Base-by-base conservation (phyloP, 2,797 vertebrate genomes). In the Onychomys torridus region DNA sequence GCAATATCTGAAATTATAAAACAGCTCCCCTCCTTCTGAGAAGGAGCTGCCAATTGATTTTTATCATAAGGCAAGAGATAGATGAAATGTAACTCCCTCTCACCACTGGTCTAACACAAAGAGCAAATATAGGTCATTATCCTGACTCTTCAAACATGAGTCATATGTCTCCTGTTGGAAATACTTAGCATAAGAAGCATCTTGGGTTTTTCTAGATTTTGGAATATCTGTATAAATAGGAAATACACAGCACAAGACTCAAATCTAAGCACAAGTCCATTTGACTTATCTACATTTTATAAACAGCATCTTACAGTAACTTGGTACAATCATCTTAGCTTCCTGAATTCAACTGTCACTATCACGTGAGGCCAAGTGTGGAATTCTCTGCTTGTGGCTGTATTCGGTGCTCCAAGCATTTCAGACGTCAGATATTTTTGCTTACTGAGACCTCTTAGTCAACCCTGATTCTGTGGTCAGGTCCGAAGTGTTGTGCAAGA, bases 401-500 rank as follows among this genome's bases (percentile, higher is more conserved):
- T 29, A 32, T 43, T n/a, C 34, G 77, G 43, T 19, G 40, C 59
- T 83, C 65, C 17, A 23, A 40, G 5, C 34, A 4, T 78, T 71
- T 79, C 75, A 27, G 55, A 43, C 52, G 25, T 46, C 6, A 55
- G 65, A 27, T 61, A 43, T 91, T 40, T 23, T 9, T 17, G 21
- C 46, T 37, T 10, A 43, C 4, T 37, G 27, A 91, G 49, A 12
- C 34, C 71, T 90, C 79, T 40, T 8, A 90, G 87, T 49, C 63
- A 75, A 19, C 34, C 34, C 1, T 40, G 46, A 91, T 94, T 96
- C 81, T 40, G 85, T 85, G 63, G 27, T 19, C 95, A 99, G 99
- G 99, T 99, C 52, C 98, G 99, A 46, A 98, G 73, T 2, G 71
- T 99, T 89, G 99, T 99, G 63, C 98, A 98, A 96, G 99, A 99